Evolutionary conservation across 2,888 invertebrate species (phyloP), one percentile per base, ranked within the genome.

Genomic region (Sphaerophoria taeniata): DNA sequence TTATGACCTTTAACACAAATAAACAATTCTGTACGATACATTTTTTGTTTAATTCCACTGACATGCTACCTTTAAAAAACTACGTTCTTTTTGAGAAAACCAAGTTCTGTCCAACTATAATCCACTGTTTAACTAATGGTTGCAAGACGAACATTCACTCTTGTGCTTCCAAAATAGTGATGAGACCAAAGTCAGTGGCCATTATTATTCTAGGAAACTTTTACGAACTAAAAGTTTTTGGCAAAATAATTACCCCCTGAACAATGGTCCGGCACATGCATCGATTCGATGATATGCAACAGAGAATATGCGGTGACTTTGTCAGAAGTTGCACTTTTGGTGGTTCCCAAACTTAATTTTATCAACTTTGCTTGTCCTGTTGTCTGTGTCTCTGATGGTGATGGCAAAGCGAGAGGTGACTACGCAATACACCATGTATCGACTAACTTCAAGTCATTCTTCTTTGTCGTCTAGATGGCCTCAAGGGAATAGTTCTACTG

Each of bases 281-380:
- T 63, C 70, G 61, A 60, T 36, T 24, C 39, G 56, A 71, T 75
- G 76, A 72, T 45, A 72, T 76, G 61, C 74, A 61, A 70, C 69
- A 70, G 34, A 63, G 76, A 58, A 45, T 33, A 65, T 70, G 6
- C 39, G n/a, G 53, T 79, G 84, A 79, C 80, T 85, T 77, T 45
- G 69, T 33, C 16, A 56, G 58, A 53, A 73, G 80, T 76, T 85
- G 81, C 76, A 80, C 81, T 81, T 81, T 85, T 81, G 73, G 39
- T 69, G 73, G 85, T 73, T 69, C n/a, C 51, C 61, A 77, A 85
- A 85, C 84, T 85, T 85, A 81, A 85, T 81, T 85, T 77, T 69
- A 81, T 85, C 81, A 85, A 81, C 76, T 81, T 80, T 73, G n/a
- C 63, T 53, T 67, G 67, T 67, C 24, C 36, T 67, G n/a, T n/a